Percentiles rank a stretch among this genome's conserved stretches.
These are phyloP conservation scores for Heliconius congener DNA, from an alignment of 1,140 invertebrate species.

Conservation along the genomic window DNA sequence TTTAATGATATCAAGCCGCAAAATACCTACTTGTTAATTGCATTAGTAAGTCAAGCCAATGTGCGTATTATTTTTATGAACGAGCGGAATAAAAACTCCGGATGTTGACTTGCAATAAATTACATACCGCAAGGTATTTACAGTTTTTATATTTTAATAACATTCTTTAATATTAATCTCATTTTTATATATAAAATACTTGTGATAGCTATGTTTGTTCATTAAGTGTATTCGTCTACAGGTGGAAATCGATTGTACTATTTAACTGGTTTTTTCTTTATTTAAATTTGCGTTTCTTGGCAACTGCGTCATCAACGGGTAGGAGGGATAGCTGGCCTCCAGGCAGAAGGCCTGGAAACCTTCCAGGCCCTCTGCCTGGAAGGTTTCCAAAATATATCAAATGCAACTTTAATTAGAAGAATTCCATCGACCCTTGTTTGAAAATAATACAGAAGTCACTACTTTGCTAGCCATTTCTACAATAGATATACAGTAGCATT, in stretches of 20 bases:
- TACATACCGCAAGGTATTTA: not conserved
- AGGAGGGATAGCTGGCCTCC: no score
- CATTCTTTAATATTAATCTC: not conserved
- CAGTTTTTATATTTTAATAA: not conserved
- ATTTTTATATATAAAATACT: not conserved
- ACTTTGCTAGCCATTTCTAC: no score
- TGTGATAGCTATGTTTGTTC: not conserved
- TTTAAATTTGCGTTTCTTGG: not conserved
- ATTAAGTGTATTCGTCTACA: not conserved
- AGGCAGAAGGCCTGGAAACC: no score
- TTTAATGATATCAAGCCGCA: no score
- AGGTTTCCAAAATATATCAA: no score
- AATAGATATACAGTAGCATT: no score
- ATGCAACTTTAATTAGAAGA: no score
- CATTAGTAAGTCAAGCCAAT: not conserved
- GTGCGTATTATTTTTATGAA: constrained; percentile 2
- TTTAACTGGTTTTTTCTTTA: no score
- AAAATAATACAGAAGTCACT: no score
- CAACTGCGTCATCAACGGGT: not conserved
- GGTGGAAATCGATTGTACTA: not conserved
- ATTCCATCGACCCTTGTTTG: no score
- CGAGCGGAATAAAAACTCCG: not conserved
- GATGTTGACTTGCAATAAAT: not conserved
- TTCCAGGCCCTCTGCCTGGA: no score
- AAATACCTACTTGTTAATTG: not conserved